Percentiles rank a stretch among this genome's conserved stretches.
phyloP scores from a whole-genome alignment of 1,140 invertebrate species.

The Drosophila nigromelanica region DNA sequence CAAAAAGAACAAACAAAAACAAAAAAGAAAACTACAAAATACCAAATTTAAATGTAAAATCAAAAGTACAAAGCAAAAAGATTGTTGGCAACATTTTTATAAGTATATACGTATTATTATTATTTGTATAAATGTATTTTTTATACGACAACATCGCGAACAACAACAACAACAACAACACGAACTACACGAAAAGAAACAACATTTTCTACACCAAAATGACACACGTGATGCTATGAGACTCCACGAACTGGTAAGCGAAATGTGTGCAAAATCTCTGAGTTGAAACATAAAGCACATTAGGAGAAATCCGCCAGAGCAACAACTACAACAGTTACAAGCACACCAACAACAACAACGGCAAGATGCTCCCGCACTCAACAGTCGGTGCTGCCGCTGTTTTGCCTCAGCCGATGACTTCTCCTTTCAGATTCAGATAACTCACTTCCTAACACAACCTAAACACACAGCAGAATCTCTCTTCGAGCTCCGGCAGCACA shows the following conservation, averaged over 20 bases:
- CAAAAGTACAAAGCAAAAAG: conserved; percentile 80
- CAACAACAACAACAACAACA: conserved; percentile 41
- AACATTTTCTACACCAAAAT: conserved; percentile 60
- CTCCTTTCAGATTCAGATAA: conserved; percentile 18
- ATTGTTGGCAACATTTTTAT: conserved; percentile 82
- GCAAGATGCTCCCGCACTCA: conserved; percentile 12
- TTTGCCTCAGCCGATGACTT: conserved; percentile 14
- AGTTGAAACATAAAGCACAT: conserved; percentile 22
- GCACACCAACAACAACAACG: conserved; percentile 1
- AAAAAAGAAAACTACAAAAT: conserved; percentile 48
- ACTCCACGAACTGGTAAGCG: conserved; percentile 73
- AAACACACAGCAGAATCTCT: conserved; percentile 1
- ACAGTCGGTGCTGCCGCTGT: conserved; percentile 2
- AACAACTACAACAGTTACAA: conserved; percentile 1
- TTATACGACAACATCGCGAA: conserved; percentile 69
- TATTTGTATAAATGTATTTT: conserved; percentile 81
- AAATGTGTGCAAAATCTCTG: conserved; percentile 32
- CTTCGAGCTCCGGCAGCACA: conserved; percentile 21
- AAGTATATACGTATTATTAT: conserved; percentile 79
- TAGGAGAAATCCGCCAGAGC: conserved; percentile 29
- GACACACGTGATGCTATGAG: conserved; percentile 70
- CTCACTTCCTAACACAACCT: conserved; percentile 26
- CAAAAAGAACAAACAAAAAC: conserved; percentile 22
- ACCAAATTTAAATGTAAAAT: conserved; percentile 77
- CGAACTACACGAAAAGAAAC: conserved; percentile 32